Base-by-base conservation (phyloP, 2,888 invertebrate genomes). In the Bellardia bayeri region DNA sequence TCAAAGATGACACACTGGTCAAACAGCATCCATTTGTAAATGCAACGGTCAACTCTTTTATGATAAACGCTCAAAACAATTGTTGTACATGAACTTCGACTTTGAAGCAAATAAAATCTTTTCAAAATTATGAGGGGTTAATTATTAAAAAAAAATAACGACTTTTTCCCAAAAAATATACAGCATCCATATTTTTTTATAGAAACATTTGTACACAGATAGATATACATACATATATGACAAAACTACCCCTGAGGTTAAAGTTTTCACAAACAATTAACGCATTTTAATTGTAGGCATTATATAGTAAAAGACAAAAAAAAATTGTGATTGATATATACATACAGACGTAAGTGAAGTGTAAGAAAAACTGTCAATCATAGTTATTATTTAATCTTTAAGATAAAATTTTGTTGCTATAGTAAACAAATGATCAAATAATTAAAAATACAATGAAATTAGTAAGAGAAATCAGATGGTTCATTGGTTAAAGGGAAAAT, bases 231-330 rank as follows among this genome's bases (percentile, higher is more conserved):
- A n/a, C n/a, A n/a, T n/a, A n/a, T 23, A 23, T 23, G 23, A 66
- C 45, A 40, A 72, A 87, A 79, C 87, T 64, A 87, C 87, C 87
- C 87, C 68, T 74, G 64, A 79, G 87, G 87, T 87, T 87, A 87
- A 85, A 87, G 85, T 85, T 87, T 82, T 69, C 51, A 63, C 16
- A 71, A 82, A 69, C 87, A 82, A 87, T 87, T 87, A 85, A 85
- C 69, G 79, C 23, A 79, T 42, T 82, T 79, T 69, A 79, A 87
- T 85, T 87, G 82, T 85, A 63, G 13, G 8, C 66, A 51, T 86
- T 83, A 63, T 76, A 80, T 40, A 6, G 23, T 33, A 23, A 58
- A 68, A 68, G 37, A 37, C n/a, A n/a, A n/a, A 37, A 49, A 0
- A 63, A 42, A 54, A 75, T 8, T 75, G 49, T 87, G 87, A 87